phyloP scores from a whole-genome alignment of 2,888 invertebrate species.

The Thera britannica region DNA sequence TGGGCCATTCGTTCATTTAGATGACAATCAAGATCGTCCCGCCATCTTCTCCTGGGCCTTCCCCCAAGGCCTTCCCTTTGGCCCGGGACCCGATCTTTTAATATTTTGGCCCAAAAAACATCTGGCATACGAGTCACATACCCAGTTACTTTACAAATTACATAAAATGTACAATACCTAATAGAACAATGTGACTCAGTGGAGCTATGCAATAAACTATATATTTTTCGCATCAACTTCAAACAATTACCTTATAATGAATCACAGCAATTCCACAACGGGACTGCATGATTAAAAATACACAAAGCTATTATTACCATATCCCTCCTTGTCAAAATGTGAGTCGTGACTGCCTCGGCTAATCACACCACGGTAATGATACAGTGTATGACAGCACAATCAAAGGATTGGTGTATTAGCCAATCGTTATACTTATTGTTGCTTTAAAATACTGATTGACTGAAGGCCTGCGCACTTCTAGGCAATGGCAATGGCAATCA shows the following conservation, averaged over 20 bases:
- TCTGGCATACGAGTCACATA: too few relatives aligned
- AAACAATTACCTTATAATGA: slow-evolving; percentile 21
- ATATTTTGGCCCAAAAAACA: too few relatives aligned
- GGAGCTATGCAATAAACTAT: neutral
- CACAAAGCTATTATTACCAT: slow-evolving; percentile 29
- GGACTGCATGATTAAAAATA: slow-evolving; percentile 30
- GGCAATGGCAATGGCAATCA: too few relatives aligned
- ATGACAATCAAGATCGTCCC: too few relatives aligned
- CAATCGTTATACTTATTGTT: neutral
- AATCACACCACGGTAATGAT: slow-evolving; percentile 56
- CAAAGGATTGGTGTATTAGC: slow-evolving; percentile 11
- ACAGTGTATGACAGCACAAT: slow-evolving; percentile 19
- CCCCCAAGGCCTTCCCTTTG: too few relatives aligned
- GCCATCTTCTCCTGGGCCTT: too few relatives aligned
- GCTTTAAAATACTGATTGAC: too few relatives aligned
- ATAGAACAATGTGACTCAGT: too few relatives aligned
- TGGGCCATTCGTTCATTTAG: too few relatives aligned
- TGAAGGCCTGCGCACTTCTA: too few relatives aligned
- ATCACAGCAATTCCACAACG: slow-evolving; percentile 20
- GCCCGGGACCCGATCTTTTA: too few relatives aligned
- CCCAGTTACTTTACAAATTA: neutral
- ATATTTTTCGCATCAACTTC: neutral
- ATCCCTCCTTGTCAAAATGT: slow-evolving; percentile 32
- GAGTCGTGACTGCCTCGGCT: slow-evolving; percentile 63
- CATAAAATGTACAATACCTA: too few relatives aligned